These are phyloP conservation scores for Elysia chlorotica DNA, from an alignment of 1,140 invertebrate genomes.

Conservation along the genomic window DNA sequence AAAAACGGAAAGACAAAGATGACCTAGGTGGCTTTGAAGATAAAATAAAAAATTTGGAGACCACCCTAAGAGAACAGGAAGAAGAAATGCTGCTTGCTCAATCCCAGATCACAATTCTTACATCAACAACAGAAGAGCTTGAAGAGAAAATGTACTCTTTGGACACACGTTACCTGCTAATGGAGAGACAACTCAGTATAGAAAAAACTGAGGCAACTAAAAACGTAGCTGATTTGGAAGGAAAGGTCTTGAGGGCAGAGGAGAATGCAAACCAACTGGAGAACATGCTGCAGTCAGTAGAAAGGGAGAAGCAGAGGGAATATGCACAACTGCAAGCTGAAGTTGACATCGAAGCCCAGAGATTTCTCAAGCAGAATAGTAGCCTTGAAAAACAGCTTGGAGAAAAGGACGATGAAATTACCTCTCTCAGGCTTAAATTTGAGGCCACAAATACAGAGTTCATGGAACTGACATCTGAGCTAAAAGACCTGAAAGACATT, in stretches of 20 bases:
- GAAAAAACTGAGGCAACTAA: background rate
- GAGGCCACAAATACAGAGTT: background rate
- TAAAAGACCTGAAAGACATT: constrained; percentile 18
- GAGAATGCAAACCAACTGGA: constrained; percentile 5
- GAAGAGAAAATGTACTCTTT: constrained; percentile 8
- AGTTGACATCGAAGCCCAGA: background rate
- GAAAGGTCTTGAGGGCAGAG: no score
- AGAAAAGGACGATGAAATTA: constrained; percentile 13
- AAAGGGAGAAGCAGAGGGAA: constrained; percentile 12
- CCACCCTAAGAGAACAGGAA: constrained; percentile 2
- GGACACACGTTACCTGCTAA: background rate
- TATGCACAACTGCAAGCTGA: background rate
- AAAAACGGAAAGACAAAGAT: background rate
- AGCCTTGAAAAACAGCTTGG: constrained; percentile 12
- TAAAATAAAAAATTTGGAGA: background rate
- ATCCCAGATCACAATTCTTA: background rate
- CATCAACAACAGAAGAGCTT: background rate
- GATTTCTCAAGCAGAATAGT: background rate
- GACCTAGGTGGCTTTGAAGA: background rate
- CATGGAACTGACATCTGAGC: constrained; percentile 6
- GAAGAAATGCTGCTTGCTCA: background rate
- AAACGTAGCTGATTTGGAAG: no score
- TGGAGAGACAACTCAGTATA: background rate
- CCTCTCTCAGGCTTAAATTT: background rate
- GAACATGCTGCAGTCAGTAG: constrained; percentile 7